Evolutionary conservation across 2,113 vertebrate genomes (phyloP).

Genomic region (Cryptotis parvus): DNA sequence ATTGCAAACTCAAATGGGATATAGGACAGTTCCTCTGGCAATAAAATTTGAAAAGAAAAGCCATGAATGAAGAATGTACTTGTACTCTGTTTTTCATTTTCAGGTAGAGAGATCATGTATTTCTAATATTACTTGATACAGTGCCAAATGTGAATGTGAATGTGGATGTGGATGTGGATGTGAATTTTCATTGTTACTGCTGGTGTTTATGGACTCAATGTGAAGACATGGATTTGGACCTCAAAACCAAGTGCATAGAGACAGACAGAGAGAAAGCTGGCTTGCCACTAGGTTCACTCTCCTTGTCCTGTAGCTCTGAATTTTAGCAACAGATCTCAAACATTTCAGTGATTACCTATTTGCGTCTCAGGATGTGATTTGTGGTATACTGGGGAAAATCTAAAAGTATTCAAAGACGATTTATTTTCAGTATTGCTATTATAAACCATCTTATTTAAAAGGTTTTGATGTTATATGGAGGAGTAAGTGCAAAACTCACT

Average conservation of each 20-base stretch:
- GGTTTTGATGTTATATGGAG: constrained; percentile 68
- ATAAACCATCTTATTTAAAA: constrained; percentile 81
- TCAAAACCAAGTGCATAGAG: background rate
- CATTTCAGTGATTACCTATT: constrained; percentile 71
- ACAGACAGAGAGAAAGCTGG: background rate
- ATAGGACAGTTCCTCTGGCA: background rate
- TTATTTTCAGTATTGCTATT: constrained; percentile 85
- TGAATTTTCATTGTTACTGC: constrained; percentile 56
- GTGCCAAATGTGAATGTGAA: too few relatives aligned
- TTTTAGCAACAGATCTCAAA: constrained; percentile 65
- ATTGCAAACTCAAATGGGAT: background rate
- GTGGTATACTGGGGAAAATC: constrained; percentile 76
- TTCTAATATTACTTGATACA: background rate
- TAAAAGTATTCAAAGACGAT: constrained; percentile 78
- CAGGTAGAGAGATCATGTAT: background rate
- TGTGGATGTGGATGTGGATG: too few relatives aligned
- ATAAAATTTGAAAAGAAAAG: constrained; percentile 37
- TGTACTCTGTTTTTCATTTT: constrained; percentile 48
- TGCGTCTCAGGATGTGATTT: constrained; percentile 84
- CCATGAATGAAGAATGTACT: background rate
- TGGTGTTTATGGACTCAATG: constrained; percentile 37
- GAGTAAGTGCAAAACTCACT: constrained; percentile 64
- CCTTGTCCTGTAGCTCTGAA: constrained; percentile 30
- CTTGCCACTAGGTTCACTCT: accelerated
- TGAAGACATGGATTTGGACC: background rate